A percentile compares a stretch with the other conserved stretches of the same genome.
These are phyloP conservation scores for Rhodophaea formosa DNA, from an alignment of 2,888 invertebrate species.

Conservation along the genomic window DNA sequence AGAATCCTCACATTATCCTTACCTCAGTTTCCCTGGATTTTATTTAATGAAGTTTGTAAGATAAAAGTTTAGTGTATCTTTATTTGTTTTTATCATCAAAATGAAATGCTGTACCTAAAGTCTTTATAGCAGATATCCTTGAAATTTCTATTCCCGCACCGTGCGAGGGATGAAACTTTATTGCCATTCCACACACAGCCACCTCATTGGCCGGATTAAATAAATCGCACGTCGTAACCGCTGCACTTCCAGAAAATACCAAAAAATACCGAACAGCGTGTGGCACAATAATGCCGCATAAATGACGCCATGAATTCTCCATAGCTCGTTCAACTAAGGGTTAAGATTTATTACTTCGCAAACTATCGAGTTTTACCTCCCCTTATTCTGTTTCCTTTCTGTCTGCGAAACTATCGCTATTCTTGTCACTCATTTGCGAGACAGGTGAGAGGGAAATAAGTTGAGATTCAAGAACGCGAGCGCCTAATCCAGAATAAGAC, in stretches of 20 bases:
- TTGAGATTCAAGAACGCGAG: conserved; percentile 27
- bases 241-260: conserved; percentile 14
- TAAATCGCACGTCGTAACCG: conserved; percentile 13
- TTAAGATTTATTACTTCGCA: conserved; percentile 58
- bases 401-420: conserved; percentile 20
- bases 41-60: too few relatives aligned
- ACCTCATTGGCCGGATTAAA: conserved; percentile 5
- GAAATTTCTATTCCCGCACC: too few relatives aligned
- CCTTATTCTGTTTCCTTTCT: conserved; percentile 17
- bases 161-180: neutral
- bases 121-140: too few relatives aligned
- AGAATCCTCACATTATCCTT: too few relatives aligned
- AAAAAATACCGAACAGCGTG: conserved; percentile 42
- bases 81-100: too few relatives aligned
- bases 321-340: conserved; percentile 40
- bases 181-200: conserved; percentile 1
- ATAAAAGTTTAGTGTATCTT: too few relatives aligned
- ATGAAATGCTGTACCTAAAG: too few relatives aligned
- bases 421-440: conserved; percentile 26
- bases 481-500: conserved; percentile 42
- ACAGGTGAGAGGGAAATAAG: conserved; percentile 31
- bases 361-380: conserved; percentile 31
- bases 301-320: conserved; percentile 40
- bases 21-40: too few relatives aligned
- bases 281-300: conserved; percentile 34